Conservation (phyloP, 2,888 invertebrate species). For the Ganaspis brasiliensis region DNA sequence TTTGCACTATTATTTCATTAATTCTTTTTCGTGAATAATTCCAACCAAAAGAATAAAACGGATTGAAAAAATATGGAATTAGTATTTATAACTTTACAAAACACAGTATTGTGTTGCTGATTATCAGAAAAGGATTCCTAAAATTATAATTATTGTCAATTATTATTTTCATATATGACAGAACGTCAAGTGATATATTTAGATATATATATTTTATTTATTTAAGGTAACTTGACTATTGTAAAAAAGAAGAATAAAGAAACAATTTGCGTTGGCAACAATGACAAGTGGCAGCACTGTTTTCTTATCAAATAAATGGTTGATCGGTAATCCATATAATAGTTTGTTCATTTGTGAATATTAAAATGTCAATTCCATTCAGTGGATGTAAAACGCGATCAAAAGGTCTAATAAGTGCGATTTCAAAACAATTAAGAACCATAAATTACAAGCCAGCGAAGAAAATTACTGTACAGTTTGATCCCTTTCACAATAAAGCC, state of each 20-base stretch:
- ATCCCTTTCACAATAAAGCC: constrained; percentile 90
- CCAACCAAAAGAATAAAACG: too few relatives aligned
- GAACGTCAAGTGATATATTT: too few relatives aligned
- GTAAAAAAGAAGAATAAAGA: too few relatives aligned
- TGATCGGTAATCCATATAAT: constrained; percentile 18
- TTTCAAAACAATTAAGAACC: constrained; percentile 86
- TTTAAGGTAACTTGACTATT: too few relatives aligned
- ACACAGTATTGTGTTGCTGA: too few relatives aligned
- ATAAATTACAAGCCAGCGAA: constrained; percentile 91
- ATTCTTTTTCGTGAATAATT: background rate
- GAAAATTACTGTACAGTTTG: constrained; percentile 89
- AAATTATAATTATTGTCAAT: too few relatives aligned
- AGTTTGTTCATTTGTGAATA: constrained; percentile 6
- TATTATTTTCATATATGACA: too few relatives aligned
- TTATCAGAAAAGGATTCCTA: too few relatives aligned
- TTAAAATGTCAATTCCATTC: constrained; percentile 88
- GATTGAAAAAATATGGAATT: too few relatives aligned
- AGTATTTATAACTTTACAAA: too few relatives aligned
- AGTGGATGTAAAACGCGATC: constrained; percentile 87
- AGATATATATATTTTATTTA: too few relatives aligned
- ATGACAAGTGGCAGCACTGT: background rate
- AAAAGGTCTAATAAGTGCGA: constrained; percentile 87
- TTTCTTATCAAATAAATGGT: constrained; percentile 13
- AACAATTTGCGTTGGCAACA: background rate
- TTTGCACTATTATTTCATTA: too few relatives aligned